A percentile compares a stretch with the other conserved stretches of the same genome.
These are phyloP conservation scores for Rhodophaea formosa DNA, from an alignment of 2,888 invertebrate genomes.

Conservation along the genomic window DNA sequence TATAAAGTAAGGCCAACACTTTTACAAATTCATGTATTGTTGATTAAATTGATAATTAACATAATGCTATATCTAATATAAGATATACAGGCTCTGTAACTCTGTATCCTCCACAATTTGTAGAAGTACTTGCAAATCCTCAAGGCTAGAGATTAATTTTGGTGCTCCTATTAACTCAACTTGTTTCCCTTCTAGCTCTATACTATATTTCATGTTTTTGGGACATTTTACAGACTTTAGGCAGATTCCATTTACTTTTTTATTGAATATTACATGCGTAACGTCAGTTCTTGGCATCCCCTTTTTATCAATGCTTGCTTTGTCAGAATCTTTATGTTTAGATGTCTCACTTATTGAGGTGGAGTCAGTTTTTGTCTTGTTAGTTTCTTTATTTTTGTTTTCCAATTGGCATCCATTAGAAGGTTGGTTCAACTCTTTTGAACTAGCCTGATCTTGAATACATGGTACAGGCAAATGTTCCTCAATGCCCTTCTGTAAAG, in stretches of 20 bases:
- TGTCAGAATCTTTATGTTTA: neutral
- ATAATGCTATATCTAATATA: slow-evolving; percentile 45
- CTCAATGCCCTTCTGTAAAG: slow-evolving; percentile 59
- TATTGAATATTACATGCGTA: slow-evolving; percentile 68
- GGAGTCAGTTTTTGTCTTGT: no score
- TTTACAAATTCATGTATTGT: slow-evolving; percentile 2
- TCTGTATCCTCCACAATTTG: slow-evolving; percentile 76
- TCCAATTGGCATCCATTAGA: neutral
- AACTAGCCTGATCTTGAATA: neutral
- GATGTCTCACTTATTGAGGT: slow-evolving; percentile 20
- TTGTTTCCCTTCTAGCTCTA: slow-evolving; percentile 65
- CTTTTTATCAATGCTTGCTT: neutral
- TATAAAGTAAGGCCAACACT: slow-evolving; percentile 22
- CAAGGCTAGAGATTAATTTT: slow-evolving; percentile 67
- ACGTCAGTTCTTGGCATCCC: slow-evolving; percentile 28
- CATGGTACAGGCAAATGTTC: slow-evolving; percentile 50
- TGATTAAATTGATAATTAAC: slow-evolving; percentile 5
- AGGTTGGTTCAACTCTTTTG: neutral
- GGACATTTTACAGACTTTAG: slow-evolving; percentile 66
- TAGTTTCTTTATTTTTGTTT: slow-evolving; percentile 4
- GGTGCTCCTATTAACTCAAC: slow-evolving; percentile 75
- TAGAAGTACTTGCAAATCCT: slow-evolving; percentile 72
- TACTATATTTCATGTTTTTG: slow-evolving; percentile 67
- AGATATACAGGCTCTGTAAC: slow-evolving; percentile 65
- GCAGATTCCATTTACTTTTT: slow-evolving; percentile 56